Evolutionary conservation across 1,140 invertebrate species (phyloP).

Genomic region (Ceratina calcarata): DNA sequence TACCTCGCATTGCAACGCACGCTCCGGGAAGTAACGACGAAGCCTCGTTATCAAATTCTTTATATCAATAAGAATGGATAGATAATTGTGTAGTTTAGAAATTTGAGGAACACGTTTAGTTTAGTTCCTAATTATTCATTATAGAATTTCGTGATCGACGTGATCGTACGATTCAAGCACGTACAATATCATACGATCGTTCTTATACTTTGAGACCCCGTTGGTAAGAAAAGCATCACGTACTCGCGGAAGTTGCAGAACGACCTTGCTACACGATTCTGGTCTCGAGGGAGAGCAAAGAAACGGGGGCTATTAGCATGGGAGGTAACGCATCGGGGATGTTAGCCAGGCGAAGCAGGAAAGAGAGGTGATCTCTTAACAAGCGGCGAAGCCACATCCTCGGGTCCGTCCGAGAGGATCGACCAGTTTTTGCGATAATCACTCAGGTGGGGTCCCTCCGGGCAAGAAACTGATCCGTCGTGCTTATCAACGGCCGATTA

Average conservation of each 20-base stretch:
- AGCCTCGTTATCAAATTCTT: no score
- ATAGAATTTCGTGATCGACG: no score
- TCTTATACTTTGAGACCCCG: neutral
- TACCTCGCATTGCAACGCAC: neutral
- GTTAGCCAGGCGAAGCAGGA: neutral
- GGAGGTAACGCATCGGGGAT: conserved; percentile 26
- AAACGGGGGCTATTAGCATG: conserved; percentile 41
- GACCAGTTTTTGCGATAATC: conserved; percentile 62
- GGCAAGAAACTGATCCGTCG: conserved; percentile 44
- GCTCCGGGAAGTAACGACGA: conserved; percentile 29
- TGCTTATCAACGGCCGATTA: conserved; percentile 49
- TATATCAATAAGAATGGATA: no score
- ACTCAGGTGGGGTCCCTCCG: conserved; percentile 31
- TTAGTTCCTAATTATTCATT: neutral
- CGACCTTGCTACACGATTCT: conserved; percentile 40
- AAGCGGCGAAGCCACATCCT: conserved; percentile 62
- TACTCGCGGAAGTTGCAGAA: conserved; percentile 35
- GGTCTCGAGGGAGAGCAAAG: conserved; percentile 17
- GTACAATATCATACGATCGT: neutral
- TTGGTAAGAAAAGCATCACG: neutral
- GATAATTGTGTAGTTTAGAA: no score
- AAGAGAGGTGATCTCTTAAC: conserved; percentile 44
- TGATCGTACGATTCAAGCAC: no score
- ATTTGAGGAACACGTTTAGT: no score
- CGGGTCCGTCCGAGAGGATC: conserved; percentile 44